Evolutionary conservation across 2,888 invertebrate species (phyloP).

Genomic region (Lapara coniferarum): DNA sequence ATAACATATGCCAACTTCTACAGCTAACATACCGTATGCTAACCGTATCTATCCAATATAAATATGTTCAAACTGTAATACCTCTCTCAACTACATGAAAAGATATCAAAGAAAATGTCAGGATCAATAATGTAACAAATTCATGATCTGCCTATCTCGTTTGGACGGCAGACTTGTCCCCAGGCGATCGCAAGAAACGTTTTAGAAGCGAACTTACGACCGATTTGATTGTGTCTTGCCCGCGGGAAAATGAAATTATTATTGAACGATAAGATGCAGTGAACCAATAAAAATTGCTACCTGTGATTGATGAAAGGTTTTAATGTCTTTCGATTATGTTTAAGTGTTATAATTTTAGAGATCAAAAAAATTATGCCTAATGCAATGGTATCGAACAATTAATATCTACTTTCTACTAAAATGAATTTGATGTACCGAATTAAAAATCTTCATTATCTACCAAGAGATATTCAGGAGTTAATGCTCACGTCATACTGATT

Average conservation of each 20-base stretch:
- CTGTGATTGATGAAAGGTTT: neutral
- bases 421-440: too few species aligned
- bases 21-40: too few species aligned
- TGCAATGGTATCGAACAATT: too few species aligned
- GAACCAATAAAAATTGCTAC: neutral
- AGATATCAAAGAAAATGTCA: constrained; percentile 16
- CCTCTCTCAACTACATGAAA: neutral
- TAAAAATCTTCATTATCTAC: too few species aligned
- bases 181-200: constrained; percentile 12
- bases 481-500: too few species aligned
- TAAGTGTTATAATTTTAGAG: too few species aligned
- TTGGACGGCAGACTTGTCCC: constrained; percentile 2
- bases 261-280: neutral
- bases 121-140: constrained; percentile 20
- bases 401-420: too few species aligned
- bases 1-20: too few species aligned
- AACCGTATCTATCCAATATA: neutral
- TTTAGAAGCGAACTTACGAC: neutral
- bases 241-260: constrained; percentile 14
- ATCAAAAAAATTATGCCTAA: too few species aligned
- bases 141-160: constrained; percentile 9
- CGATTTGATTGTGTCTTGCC: constrained; percentile 2
- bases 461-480: too few species aligned
- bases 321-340: neutral
- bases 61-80: neutral